These are phyloP conservation scores for Macrostomum cliftonense DNA, from an alignment of 2,888 invertebrate species.

Conservation along the genomic window DNA sequence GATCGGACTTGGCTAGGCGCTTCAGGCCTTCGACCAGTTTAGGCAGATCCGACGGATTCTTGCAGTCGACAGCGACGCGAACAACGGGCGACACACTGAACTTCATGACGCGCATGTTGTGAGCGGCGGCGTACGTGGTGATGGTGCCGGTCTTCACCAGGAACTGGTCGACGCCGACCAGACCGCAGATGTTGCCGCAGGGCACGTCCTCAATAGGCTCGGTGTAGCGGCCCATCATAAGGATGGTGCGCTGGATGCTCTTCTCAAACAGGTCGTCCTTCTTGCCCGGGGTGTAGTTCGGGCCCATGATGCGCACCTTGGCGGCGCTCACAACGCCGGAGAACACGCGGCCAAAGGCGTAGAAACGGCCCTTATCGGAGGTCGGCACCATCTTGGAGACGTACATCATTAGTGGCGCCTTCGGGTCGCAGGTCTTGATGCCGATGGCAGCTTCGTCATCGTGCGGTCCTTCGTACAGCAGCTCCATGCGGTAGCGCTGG, in stretches of 20 bases:
- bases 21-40: conserved; percentile 94
- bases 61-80: conserved; percentile 94
- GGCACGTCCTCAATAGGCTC: conserved; percentile 99
- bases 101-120: conserved; percentile 99
- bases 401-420: conserved; percentile 99
- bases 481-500: conserved; percentile 92
- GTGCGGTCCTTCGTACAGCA: conserved; percentile 67
- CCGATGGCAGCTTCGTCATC: conserved; percentile 17
- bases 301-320: conserved; percentile 83
- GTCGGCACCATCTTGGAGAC: conserved; percentile 99
- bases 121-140: conserved; percentile 91
- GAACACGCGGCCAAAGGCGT: conserved; percentile 98
- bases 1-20: conserved; percentile 96
- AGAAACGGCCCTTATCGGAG: conserved; percentile 94
- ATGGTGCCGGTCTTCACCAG: conserved; percentile 97
- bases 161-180: conserved; percentile 98
- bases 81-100: conserved; percentile 98
- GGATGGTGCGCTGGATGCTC: conserved; percentile 82
- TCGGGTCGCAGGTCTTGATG: conserved; percentile 68
- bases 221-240: conserved; percentile 96
- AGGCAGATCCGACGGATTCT: conserved; percentile 93
- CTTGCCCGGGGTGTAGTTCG: conserved; percentile 83
- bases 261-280: conserved; percentile 94
- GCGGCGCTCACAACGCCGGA: conserved; percentile 60
- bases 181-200: conserved; percentile 94